These are phyloP conservation scores for Osmerus eperlanus DNA, from an alignment of 2,113 vertebrate genomes.

Conservation along the genomic window DNA sequence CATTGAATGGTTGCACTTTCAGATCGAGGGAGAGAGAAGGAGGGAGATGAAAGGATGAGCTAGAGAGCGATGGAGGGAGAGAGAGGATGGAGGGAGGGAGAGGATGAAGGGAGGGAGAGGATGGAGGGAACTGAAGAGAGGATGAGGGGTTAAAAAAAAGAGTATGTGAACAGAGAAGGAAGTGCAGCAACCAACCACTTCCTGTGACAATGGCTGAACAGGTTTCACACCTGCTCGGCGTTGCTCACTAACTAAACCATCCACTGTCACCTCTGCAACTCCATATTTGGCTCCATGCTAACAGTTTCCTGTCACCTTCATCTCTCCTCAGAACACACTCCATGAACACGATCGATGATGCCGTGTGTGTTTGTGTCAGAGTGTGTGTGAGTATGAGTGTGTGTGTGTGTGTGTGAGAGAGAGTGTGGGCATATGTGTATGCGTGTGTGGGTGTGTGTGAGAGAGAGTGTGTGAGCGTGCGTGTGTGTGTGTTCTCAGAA, in stretches of 20 bases:
- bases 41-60: no score
- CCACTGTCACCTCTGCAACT: constrained; percentile 4
- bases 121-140: no score
- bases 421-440: neutral
- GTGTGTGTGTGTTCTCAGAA: no score
- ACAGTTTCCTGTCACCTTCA: no score
- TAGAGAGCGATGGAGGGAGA: no score
- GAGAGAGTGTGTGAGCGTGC: neutral
- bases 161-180: no score
- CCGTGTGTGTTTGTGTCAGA: neutral
- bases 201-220: constrained; percentile 32
- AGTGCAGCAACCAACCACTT: constrained; percentile 23
- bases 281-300: constrained; percentile 11
- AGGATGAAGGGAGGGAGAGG: no score
- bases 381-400: neutral
- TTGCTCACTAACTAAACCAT: neutral
- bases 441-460: neutral
- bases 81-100: no score
- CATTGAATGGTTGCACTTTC: no score
- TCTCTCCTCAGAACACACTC: neutral
- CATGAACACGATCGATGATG: neutral
- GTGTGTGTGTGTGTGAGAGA: neutral
- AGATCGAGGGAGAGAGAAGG: no score
- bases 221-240: constrained; percentile 9
- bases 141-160: no score